phyloP scores from a whole-genome alignment of 2,888 invertebrate genomes.

The Zygaena filipendulae region DNA sequence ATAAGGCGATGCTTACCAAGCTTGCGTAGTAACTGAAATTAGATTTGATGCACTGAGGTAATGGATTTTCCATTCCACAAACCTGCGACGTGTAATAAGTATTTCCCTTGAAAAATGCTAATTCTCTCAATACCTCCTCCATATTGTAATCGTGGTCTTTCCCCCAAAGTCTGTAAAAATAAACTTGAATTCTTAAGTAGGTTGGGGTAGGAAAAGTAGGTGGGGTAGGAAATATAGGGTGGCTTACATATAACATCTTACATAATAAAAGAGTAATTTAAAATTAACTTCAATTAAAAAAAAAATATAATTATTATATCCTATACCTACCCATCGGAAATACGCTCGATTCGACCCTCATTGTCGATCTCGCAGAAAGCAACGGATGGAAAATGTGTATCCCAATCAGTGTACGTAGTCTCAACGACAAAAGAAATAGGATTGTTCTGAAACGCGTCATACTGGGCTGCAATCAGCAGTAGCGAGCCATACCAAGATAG shows the following conservation, averaged over 20 bases:
- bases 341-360: slow-evolving; percentile 70
- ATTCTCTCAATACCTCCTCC: slow-evolving; percentile 78
- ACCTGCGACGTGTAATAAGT: slow-evolving; percentile 76
- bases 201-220: too few species aligned
- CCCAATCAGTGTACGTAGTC: slow-evolving; percentile 80
- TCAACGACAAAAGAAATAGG: slow-evolving; percentile 84
- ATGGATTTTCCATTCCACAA: slow-evolving; percentile 65
- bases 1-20: slow-evolving; percentile 40
- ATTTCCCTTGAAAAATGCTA: slow-evolving; percentile 76
- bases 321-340: slow-evolving; percentile 71
- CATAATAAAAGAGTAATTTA: too few species aligned
- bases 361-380: slow-evolving; percentile 80
- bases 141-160: slow-evolving; percentile 76
- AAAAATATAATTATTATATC: too few species aligned
- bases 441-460: slow-evolving; percentile 74
- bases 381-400: slow-evolving; percentile 78
- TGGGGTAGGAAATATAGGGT: too few species aligned
- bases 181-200: neutral
- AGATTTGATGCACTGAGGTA: slow-evolving; percentile 65
- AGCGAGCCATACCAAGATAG: slow-evolving; percentile 73
- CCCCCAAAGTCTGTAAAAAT: slow-evolving; percentile 69
- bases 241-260: too few species aligned
- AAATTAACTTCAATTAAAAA: too few species aligned
- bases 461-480: slow-evolving; percentile 65
- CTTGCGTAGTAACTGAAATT: slow-evolving; percentile 71